Evolutionary conservation across 2,888 invertebrate genomes (phyloP).

Genomic region (Morpho deidamia): DNA sequence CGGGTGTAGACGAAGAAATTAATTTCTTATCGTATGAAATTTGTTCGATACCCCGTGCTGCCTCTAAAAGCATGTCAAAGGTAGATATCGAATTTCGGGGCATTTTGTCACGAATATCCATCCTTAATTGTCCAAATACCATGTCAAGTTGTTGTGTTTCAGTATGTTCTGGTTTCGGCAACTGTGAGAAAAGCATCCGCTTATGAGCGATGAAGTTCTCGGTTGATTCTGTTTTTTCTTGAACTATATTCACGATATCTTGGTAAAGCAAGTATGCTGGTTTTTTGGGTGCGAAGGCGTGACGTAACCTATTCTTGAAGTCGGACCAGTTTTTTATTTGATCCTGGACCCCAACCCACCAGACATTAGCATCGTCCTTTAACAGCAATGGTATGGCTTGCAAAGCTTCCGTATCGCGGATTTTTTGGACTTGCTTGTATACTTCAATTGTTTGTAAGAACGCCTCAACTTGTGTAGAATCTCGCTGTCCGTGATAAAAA

Average conservation of each 20-base stretch:
- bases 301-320: slow-evolving; percentile 13
- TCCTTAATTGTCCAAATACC: not conserved
- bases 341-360: slow-evolving; percentile 19
- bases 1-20: not conserved
- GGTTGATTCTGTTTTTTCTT: slow-evolving; percentile 8
- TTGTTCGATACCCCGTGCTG: not conserved
- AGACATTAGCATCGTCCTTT: slow-evolving; percentile 10
- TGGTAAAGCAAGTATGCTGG: slow-evolving; percentile 18
- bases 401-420: slow-evolving; percentile 8
- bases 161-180: not conserved
- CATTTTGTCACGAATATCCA: not conserved
- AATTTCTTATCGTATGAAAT: not conserved
- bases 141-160: slow-evolving; percentile 9
- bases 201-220: slow-evolving; percentile 12
- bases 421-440: slow-evolving; percentile 5
- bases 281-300: slow-evolving; percentile 17
- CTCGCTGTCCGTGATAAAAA: not conserved
- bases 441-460: slow-evolving; percentile 1
- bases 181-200: not conserved
- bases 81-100: not conserved
- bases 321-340: slow-evolving; percentile 7
- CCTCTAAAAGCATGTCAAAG: not conserved
- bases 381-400: slow-evolving; percentile 7
- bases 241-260: slow-evolving; percentile 10
- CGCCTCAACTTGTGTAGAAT: not conserved